Base-by-base conservation (phyloP, 2,113 vertebrate genomes). In the Chloropsis cyanopogon region DNA sequence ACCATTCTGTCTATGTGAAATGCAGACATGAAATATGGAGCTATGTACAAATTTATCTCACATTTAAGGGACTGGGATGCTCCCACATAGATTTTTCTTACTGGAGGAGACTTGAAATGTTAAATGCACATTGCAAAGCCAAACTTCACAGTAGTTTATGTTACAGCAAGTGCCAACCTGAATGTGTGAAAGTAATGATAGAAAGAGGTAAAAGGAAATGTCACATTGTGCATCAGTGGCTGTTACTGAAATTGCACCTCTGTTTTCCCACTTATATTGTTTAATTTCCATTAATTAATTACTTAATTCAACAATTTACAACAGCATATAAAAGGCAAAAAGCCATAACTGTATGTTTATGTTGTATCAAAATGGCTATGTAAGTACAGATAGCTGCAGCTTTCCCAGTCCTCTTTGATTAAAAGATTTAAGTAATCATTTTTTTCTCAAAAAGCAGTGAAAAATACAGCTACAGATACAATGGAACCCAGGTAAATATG, bases 111-210 rank as follows among this genome's bases (percentile, higher is more conserved):
- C 49, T 92, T 78, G 78, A 96, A 95, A 95, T 96, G 93, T 92
- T 95, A 96, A 96, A 91, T 22, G 76, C 71, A 81, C 82, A 60
- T 49, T 96, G 88, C 92, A 78, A 95, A 96, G 90, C 75, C 95
- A 93, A 94, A 90, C 56, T 83, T 86, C 75, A 59, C 79, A 90
- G 86, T 56, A 80, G 42, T 90, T 97, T 80, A 68, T 70, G 56
- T 71, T 94, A 77, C 0, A 78, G 82, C 76, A 92, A 96, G 49
- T 88, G 93, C 87, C 88, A 95, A 56, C 68, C 56, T 64, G 44
- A 93, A 93, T 44, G 90, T 95, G 93, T 88, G 85, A 94, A 93
- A 96, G 86, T 59, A 96, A 93, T 41, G 85, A 94, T 26, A 86
- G 57, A 14, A 86, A 73, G 52, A 90, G 68, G 63, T 56, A 60